A percentile compares a stretch with the other conserved stretches of the same genome.
Conservation (phyloP, 2,888 invertebrate genomes). For the Alloscopus bannaensis region DNA sequence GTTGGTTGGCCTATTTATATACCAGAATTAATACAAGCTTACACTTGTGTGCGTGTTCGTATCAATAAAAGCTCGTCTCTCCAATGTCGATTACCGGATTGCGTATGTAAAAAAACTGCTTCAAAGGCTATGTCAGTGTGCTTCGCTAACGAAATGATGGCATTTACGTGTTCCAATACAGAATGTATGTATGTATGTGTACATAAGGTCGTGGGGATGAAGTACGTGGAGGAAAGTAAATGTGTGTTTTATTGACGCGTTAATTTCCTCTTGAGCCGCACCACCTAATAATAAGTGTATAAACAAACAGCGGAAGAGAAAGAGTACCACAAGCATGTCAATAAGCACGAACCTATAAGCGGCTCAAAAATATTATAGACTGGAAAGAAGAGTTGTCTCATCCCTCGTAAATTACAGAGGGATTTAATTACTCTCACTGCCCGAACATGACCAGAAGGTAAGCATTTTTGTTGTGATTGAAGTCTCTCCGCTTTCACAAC, state of each 20-base stretch:
- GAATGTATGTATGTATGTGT: slow-evolving; percentile 10
- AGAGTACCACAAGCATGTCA: not conserved
- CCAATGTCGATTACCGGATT: slow-evolving; percentile 44
- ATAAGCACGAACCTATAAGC: not conserved
- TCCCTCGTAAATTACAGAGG: slow-evolving; percentile 9
- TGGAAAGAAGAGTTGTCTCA: not conserved
- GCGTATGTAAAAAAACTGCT: slow-evolving; percentile 2
- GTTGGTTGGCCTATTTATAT: not conserved
- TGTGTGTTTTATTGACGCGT: slow-evolving; percentile 40
- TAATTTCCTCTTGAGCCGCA: slow-evolving; percentile 27
- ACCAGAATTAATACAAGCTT: too few relatives aligned
- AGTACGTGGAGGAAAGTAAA: slow-evolving; percentile 12
- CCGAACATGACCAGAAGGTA: too few relatives aligned
- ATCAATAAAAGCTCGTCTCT: slow-evolving; percentile 32
- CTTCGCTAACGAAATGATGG: not conserved
- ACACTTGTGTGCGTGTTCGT: slow-evolving; percentile 36
- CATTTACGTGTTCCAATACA: not conserved
- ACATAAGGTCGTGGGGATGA: not conserved
- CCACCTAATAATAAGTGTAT: too few relatives aligned
- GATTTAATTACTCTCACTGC: slow-evolving; percentile 7
- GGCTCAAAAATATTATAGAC: too few relatives aligned
- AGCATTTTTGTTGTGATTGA: too few relatives aligned
- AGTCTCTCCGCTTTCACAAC: too few relatives aligned
- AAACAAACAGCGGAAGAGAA: not conserved
- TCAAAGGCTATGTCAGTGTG: not conserved